Evolutionary conservation across 2,888 invertebrate species (phyloP), one percentile per base, ranked within the genome.

Genomic region (Macrosiphum euphorbiae): DNA sequence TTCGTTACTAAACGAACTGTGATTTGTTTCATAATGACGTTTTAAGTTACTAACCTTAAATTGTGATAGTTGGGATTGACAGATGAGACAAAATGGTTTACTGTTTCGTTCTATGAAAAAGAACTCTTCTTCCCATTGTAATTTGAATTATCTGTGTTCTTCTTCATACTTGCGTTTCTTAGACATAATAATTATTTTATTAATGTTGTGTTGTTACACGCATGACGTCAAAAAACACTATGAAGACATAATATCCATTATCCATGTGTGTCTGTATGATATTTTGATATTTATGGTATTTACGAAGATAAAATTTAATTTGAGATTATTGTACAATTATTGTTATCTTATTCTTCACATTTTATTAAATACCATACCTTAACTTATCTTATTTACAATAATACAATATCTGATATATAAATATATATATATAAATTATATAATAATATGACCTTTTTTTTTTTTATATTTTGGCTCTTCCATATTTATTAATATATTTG

Each of bases 31-130:
- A 61, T 61, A 61, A 61, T 61, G 28, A 3, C 28, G 61, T 61
- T 61, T 61, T 61, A 61, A 61, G 61, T 61, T 61, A 61, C 61
- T 61, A 28, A 61, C 61, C 61, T 61, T 61, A 61, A 61, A 61
- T 61, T 61, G 11, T 61, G 61, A 61, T 61, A 11, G 61, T 61
- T 61, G 61, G 61, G 28, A 61, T 61, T 61, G 61, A 61, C 61
- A 61, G 61, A 61, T 61, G 84, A 84, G 24, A 84, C 84, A 85
- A 85, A 85, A 61, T 61, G 61, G 61, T 28, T 61, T 61, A 61
- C 61, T 61, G 61, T 61, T 61, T 61, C 61, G 61, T 61, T 61
- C 61, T 61, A 61, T 61, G 61, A 61, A 61, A 85, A 85, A 41
- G 24, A 85, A 85, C 35, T 85, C 41, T 85, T 85, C 41, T 55